phyloP scores from a whole-genome alignment of 2,888 invertebrate genomes.

The Kryphioiulus occultus region DNA sequence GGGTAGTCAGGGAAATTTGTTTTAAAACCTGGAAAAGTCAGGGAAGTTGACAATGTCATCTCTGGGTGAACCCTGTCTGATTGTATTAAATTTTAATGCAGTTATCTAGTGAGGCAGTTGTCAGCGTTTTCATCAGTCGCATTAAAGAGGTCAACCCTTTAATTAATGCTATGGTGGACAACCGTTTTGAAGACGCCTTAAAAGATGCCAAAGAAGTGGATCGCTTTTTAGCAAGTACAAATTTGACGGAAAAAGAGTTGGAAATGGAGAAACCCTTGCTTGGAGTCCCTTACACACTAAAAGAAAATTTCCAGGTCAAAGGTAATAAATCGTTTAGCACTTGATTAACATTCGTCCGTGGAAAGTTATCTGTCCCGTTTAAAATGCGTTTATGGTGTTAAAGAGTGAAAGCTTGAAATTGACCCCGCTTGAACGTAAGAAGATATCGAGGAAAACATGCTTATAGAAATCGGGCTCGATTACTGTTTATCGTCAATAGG shows the following conservation, averaged over 20 bases:
- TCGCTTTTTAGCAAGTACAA: constrained; percentile 69
- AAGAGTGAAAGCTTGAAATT: background rate
- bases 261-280: constrained; percentile 71
- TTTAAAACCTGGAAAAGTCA: too few relatives aligned
- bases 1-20: too few relatives aligned
- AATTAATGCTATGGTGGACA: constrained; percentile 83
- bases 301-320: constrained; percentile 62
- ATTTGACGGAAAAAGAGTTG: constrained; percentile 71
- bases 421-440: background rate
- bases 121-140: constrained; percentile 77
- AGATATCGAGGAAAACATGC: background rate
- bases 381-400: background rate
- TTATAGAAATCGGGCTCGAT: background rate
- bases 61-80: background rate
- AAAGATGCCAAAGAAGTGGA: constrained; percentile 80
- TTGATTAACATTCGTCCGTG: too few relatives aligned
- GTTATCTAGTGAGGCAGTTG: constrained; percentile 75
- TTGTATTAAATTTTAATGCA: constrained; percentile 61
- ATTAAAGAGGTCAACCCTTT: constrained; percentile 78
- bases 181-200: constrained; percentile 79
- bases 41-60: too few relatives aligned
- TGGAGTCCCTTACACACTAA: constrained; percentile 62
- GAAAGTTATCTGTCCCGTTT: too few relatives aligned
- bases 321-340: constrained; percentile 57
- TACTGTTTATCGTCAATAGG: background rate